These are phyloP conservation scores for Cromileptes altivelis DNA, from an alignment of 2,113 vertebrate species.

Conservation along the genomic window DNA sequence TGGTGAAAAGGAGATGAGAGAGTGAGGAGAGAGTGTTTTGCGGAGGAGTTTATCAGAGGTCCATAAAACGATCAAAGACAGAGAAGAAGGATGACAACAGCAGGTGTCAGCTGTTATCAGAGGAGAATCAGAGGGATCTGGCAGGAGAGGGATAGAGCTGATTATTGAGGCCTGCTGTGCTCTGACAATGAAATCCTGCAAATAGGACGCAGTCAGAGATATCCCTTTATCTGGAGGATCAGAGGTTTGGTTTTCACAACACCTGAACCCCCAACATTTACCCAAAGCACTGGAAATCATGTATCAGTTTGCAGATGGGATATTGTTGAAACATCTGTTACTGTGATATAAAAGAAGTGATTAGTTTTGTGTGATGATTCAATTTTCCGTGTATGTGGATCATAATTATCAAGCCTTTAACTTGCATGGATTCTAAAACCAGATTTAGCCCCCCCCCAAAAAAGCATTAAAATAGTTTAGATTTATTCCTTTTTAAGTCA, in stretches of 20 bases:
- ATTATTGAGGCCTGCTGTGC: constrained; percentile 13
- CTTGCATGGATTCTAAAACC: background rate
- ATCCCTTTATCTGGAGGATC: background rate
- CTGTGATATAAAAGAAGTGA: background rate
- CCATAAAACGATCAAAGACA: constrained; percentile 51
- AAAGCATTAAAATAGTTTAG: background rate
- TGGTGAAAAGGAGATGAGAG: constrained; percentile 8
- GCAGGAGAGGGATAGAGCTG: constrained; percentile 27
- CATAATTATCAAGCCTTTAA: background rate
- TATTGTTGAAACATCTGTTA: background rate
- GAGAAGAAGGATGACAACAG: constrained; percentile 37
- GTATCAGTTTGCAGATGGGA: background rate
- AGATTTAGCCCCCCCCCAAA: background rate
- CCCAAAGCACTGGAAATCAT: background rate
- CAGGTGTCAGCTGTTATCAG: constrained; percentile 59
- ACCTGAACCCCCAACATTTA: background rate
- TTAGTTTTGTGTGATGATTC: no score
- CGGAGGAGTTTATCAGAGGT: constrained; percentile 41
- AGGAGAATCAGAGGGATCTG: constrained; percentile 30
- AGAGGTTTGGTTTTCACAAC: background rate
- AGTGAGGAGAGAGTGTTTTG: background rate
- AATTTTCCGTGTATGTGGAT: background rate
- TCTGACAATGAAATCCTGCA: constrained; percentile 11
- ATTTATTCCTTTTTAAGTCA: background rate
- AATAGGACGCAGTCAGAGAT: background rate